Evolutionary conservation across 2,113 vertebrate species (phyloP), one percentile per base, ranked within the genome.

Genomic region (Hassar affinis): DNA sequence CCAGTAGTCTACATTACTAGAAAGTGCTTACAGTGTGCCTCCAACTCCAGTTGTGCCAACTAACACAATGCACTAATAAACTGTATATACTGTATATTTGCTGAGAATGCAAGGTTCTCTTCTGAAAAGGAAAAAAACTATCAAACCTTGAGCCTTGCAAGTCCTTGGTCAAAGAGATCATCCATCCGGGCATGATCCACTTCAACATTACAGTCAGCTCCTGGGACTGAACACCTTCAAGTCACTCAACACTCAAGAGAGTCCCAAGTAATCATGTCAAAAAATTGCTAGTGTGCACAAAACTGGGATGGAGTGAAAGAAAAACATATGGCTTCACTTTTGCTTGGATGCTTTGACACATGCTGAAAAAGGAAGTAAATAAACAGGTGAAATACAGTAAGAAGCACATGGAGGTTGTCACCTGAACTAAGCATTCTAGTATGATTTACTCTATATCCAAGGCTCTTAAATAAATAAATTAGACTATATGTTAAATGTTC

Each of bases 11-110:
- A 52, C 72, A 27, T 61, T 69, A 52, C 79, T 61, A 71, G 38
- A 85, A 88, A 88, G 64, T 88, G 87, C 87, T 88, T 85, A 88
- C 80, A 22, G 35, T 82, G 78, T 68, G 62, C 25, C 75, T 74
- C 78, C 5, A 47, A 82, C 75, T 51, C 45, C 77, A 49, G 78
- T n/a, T 81, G 83, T 78, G 80, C 74, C 6, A 33, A 84, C 82
- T 69, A 61, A 78, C 49, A 86, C 81, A 74, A 42, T 83, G 72
- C 77, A 76, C 80, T 78, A 78, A 81, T 78, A 62, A 78, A 30
- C 79, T 78, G 54, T 68, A 80, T 80, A 66, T 35, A 17, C 69
- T 69, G 30, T 33, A 59, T 49, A 83, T 79, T 57, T 84, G 85
- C 85, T 86, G 80, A 82, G 75, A 85, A 86, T 69, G 80, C 87